phyloP scores from a whole-genome alignment of 2,888 invertebrate species.

The Zootermopsis nevadensis region DNA sequence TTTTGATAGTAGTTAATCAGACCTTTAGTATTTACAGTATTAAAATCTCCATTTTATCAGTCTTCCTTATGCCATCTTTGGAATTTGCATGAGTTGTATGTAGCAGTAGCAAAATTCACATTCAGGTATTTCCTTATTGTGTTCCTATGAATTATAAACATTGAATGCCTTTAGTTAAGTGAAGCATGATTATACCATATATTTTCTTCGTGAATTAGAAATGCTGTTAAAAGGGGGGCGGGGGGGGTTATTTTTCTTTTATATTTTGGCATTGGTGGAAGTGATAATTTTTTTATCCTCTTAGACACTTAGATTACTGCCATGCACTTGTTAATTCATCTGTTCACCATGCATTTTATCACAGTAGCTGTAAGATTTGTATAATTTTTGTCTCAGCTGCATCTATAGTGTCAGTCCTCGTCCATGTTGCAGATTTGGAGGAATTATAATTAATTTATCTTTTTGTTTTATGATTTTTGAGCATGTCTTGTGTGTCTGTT shows the following conservation, averaged over 20 bases:
- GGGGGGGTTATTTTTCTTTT: neutral
- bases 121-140: neutral
- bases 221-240: too few relatives aligned
- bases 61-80: neutral
- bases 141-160: neutral
- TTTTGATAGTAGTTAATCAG: too few relatives aligned
- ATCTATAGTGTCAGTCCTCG: neutral
- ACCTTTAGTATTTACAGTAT: neutral
- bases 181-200: neutral
- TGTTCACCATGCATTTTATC: neutral
- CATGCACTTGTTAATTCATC: neutral
- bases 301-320: neutral
- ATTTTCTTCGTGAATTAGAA: neutral
- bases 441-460: neutral
- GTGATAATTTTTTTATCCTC: slow-evolving; percentile 16
- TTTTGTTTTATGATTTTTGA: slow-evolving; percentile 35
- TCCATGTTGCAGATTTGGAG: neutral
- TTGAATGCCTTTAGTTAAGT: slow-evolving; percentile 6
- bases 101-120: neutral
- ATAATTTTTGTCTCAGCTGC: neutral
- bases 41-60: neutral
- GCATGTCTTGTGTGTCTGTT: slow-evolving; percentile 36
- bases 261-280: slow-evolving; percentile 25
- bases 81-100: slow-evolving; percentile 10
- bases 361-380: slow-evolving; percentile 23